These are phyloP conservation scores for Chaenocephalus aceratus DNA, from an alignment of 2,113 vertebrate genomes.

Conservation along the genomic window DNA sequence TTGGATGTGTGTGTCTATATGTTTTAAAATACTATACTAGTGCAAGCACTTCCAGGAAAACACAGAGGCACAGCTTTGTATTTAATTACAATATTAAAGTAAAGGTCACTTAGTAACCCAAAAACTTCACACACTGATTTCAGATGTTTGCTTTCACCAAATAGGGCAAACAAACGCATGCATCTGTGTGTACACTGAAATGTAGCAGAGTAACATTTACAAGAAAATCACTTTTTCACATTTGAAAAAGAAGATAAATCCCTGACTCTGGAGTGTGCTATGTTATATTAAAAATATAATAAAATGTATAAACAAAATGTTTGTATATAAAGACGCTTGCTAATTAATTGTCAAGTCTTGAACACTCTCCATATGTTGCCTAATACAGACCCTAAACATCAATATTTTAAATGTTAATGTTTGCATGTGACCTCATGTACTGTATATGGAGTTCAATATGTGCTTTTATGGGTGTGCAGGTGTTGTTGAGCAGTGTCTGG, in stretches of 20 bases:
- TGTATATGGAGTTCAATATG: background rate
- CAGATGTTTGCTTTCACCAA: slow-evolving; percentile 24
- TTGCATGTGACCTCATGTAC: background rate
- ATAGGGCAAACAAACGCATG: slow-evolving; percentile 39
- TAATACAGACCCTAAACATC: background rate
- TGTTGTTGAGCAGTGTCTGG: background rate
- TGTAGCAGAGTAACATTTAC: no score
- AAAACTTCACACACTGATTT: slow-evolving; percentile 42
- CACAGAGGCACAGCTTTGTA: slow-evolving; percentile 9
- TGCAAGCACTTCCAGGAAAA: background rate
- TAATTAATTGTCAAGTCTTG: background rate
- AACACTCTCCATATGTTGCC: background rate
- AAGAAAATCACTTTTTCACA: no score
- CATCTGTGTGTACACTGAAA: background rate
- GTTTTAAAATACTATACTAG: background rate
- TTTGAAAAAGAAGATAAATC: no score
- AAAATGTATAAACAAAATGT: no score
- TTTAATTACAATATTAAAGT: slow-evolving; percentile 38
- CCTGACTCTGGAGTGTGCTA: no score
- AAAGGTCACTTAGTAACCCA: slow-evolving; percentile 8
- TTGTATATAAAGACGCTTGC: background rate
- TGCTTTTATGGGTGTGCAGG: background rate
- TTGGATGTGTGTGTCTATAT: background rate
- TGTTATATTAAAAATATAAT: background rate
- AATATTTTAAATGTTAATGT: background rate